Evolutionary conservation across 2,113 vertebrate species (phyloP), one percentile per base, ranked within the genome.

Genomic region (Aptenodytes patagonicus): DNA sequence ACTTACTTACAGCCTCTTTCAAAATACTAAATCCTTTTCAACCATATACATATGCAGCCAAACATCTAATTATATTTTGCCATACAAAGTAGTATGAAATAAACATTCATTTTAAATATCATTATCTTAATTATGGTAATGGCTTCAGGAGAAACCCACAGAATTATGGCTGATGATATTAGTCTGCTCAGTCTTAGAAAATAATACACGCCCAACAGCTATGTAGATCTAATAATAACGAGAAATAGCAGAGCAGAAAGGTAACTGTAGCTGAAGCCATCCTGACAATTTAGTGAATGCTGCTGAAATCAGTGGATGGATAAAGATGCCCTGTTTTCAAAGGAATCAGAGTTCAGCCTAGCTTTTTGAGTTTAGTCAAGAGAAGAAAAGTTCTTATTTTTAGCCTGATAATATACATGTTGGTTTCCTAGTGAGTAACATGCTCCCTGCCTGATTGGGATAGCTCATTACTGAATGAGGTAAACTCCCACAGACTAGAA

Each of bases 41-140:
- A 82, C 81, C 58, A 82, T 26, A 92, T 55, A 81, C 68, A 69
- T 51, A 91, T 70, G 26, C 90, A 96, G 65, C 64, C 87, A 97
- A 96, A 97, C 52, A 86, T 65, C 83, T 95, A 95, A 97, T 96
- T 96, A 86, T 92, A 96, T 96, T 98, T 97, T 96, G 72, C 73
- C 72, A 83, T 66, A 93, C 83, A 96, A 97, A 97, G 77, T 83
- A 94, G 75, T 51, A 92, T 47, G 86, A 96, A 97, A 86, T 95
- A 97, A 97, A 94, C 82, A 96, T 91, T 94, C 54, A 19, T 80
- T 97, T 97, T 94, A 97, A 97, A 97, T 92, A 92, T 77, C 91
- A 93, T 97, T 97, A 96, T 95, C 93, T 97, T 97, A 97, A 97
- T 98, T 97, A 96, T 78, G 90, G 65, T 96, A 98, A 97, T 95